These are phyloP conservation scores for Ptilorrhoa leucosticta DNA, from an alignment of 2,113 vertebrate genomes.

Conservation along the genomic window DNA sequence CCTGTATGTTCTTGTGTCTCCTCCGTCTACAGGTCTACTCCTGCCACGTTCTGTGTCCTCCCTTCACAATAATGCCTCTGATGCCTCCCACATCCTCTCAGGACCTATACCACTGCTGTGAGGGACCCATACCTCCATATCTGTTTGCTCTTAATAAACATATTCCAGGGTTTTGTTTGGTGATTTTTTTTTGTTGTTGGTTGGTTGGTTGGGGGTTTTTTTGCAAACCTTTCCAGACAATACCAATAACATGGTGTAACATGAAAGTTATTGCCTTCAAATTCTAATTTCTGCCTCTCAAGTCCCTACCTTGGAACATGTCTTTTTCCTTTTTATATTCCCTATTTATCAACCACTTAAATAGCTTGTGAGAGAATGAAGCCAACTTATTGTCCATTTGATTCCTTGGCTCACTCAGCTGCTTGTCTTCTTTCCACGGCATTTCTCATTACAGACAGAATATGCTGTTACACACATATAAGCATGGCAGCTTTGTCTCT, in stretches of 20 bases:
- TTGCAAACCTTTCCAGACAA: not conserved
- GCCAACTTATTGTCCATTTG: not conserved
- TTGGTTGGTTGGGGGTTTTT: not conserved
- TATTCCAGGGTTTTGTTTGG: not conserved
- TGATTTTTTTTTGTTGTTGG: too few relatives aligned
- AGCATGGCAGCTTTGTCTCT: slow-evolving; percentile 32
- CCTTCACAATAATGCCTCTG: not conserved
- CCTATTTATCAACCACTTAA: slow-evolving; percentile 46
- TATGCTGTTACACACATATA: not conserved
- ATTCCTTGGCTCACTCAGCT: not conserved
- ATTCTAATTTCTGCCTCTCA: not conserved
- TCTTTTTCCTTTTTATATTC: not conserved
- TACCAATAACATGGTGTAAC: not conserved
- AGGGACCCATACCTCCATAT: accelerated
- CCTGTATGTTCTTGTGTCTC: accelerated
- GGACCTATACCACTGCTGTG: not conserved
- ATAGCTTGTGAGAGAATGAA: slow-evolving; percentile 5
- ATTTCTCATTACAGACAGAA: not conserved
- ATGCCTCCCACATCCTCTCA: not conserved
- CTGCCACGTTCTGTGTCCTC: not conserved
- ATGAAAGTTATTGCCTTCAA: not conserved
- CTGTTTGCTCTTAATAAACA: not conserved
- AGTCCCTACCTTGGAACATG: not conserved
- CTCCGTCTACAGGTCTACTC: not conserved
- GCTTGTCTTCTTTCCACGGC: not conserved